Evolutionary conservation across 1,140 invertebrate genomes (phyloP), one percentile per base, ranked within the genome.

Genomic region (Caenorhabditis brenneri): DNA sequence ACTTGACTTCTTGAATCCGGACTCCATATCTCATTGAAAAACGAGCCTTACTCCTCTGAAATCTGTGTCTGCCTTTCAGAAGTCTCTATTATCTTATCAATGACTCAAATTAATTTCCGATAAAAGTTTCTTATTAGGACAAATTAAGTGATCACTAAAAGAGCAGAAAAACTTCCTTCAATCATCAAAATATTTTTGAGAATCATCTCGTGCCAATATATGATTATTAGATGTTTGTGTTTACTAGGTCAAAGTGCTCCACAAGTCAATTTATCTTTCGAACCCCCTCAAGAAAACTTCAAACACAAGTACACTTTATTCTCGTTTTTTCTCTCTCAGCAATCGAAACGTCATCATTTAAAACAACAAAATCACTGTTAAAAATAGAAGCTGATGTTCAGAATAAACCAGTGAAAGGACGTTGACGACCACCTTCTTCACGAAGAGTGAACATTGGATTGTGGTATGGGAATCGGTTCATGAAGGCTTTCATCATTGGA

Each of bases 401-500:
- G 24, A 12, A 74, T 33, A 74, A 42, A 42, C 65, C 65, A 7
- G 65, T 36, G n/a, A 74, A 74, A 12, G 65, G 65, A 22, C 36
- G 65, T 42, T 74, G 65, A 42, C 65, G 65, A 19, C 65, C 65
- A 7, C 65, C 65, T 74, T 74, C 65, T 42, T 74, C 65, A 46
- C 65, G 65, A 12, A 74, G 36, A 19, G 65, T 74, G 65, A 74
- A 74, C 65, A 74, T 74, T 42, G 65, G 65, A 42, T 74, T 74
- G 22, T 74, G 65, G 65, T 74, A 74, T 39, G 65, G 65, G 65
- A 74, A 74, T 6, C 65, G 65, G 22, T 74, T 74, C 36, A 74
- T 39, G 65, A 74, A 74, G 19, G 65, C 33, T 31, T 74, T 74
- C 65, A 74, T 74, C 65, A 74, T 74, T 74, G 65, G 65, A 24